A percentile compares a stretch with the other conserved stretches of the same genome.
These are phyloP conservation scores for Stenichneumon culpator DNA, from an alignment of 2,888 invertebrate species.

Conservation along the genomic window DNA sequence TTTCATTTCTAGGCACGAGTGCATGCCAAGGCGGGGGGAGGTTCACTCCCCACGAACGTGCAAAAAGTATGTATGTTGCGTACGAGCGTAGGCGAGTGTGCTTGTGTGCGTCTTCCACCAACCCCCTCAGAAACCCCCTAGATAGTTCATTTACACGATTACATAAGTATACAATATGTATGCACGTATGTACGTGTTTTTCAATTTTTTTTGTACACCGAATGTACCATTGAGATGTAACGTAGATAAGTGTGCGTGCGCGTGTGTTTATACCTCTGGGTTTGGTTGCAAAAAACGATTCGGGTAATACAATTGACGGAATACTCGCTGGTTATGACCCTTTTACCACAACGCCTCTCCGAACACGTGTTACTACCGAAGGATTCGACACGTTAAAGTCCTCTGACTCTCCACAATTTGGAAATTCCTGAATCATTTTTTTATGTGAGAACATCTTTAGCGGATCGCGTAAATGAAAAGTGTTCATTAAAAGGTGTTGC, in stretches of 20 bases:
- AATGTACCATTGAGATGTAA: conserved; percentile 45
- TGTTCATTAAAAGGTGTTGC: no score
- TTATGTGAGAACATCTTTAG: not conserved
- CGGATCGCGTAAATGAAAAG: no score
- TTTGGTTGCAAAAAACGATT: conserved; percentile 17
- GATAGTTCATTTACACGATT: not conserved
- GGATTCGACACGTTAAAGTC: conserved; percentile 52
- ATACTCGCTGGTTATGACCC: conserved; percentile 17
- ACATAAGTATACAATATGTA: conserved; percentile 1
- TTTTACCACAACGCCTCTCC: not conserved
- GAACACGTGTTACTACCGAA: conserved; percentile 35
- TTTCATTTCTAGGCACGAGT: conserved; percentile 73
- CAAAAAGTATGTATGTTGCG: conserved; percentile 72
- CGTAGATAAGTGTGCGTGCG: conserved; percentile 48
- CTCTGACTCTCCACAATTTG: conserved; percentile 22
- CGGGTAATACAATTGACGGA: conserved; percentile 28
- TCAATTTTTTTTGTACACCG: conserved; percentile 10
- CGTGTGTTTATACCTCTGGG: conserved; percentile 32
- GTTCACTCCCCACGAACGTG: conserved; percentile 66
- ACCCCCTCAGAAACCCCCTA: not conserved
- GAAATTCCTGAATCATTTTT: conserved; percentile 3
- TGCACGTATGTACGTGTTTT: conserved; percentile 34
- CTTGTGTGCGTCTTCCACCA: conserved; percentile 60
- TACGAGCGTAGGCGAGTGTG: conserved; percentile 62
- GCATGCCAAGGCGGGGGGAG: conserved; percentile 72